Base-by-base conservation (phyloP, 37 sponge, comb jelly and placozoan genomes). In the Geodia barretti region DNA sequence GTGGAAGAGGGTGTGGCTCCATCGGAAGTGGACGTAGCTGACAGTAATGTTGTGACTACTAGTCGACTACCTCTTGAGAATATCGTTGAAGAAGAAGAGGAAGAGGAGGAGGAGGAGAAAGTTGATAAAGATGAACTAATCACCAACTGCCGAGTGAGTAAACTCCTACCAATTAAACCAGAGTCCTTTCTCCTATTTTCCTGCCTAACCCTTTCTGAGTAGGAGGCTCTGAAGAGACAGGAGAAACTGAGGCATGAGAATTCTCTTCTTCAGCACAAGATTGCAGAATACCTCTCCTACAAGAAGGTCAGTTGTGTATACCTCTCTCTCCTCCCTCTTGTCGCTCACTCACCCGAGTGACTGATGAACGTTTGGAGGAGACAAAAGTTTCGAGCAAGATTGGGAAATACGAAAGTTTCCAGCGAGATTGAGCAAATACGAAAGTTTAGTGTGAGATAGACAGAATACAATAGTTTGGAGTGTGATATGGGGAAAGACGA, bases 271-370 rank as follows among this genome's bases (percentile, higher is more conserved):
- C 95, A 97, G 78, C 91, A 97, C 87, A 90, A 86, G 79, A 83
- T 97, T 69, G 98, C 95, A 7, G 93, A 97, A 59, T 85, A 94
- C 68, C 83, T 94, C 37, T 60, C 90, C 21, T 78, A 77, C n/a
- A 94, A 88, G 82, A 91, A 92, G 86, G 93, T 84, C 38, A 39
- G n/a, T 7, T 2, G 26, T 70, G 28, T 73, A n/a, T n/a, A n/a
- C n/a, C n/a, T n/a, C n/a, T n/a, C n/a, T n/a, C n/a, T n/a, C n/a
- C n/a, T n/a, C n/a, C n/a, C n/a, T n/a, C n/a, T n/a, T n/a, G n/a
- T n/a, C n/a, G n/a, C n/a, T n/a, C n/a, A n/a, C n/a, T n/a, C n/a
- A n/a, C n/a, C n/a, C n/a, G n/a, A n/a, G n/a, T n/a, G n/a, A n/a
- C n/a, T n/a, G n/a, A n/a, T n/a, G n/a, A n/a, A n/a, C n/a, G n/a